Conservation (phyloP, 1,140 invertebrate genomes). For the Idris sp. region DNA sequence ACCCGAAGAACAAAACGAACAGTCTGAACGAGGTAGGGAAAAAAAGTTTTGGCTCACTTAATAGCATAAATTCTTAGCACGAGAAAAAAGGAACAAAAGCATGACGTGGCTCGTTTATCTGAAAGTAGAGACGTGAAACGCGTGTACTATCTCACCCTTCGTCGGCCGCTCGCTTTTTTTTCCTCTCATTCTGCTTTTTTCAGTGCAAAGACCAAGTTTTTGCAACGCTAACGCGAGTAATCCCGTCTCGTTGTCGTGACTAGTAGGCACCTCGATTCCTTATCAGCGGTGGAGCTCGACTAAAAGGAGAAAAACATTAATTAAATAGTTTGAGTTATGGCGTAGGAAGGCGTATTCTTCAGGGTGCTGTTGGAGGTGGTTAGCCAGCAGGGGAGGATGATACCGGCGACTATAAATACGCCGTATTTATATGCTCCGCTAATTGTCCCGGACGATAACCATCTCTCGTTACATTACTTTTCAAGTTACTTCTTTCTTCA, state of each 20-base stretch:
- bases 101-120: conserved; percentile 59
- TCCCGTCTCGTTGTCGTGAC: conserved; percentile 63
- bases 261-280: conserved; percentile 62
- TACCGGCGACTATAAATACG: conserved; percentile 75
- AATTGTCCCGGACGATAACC: conserved; percentile 77
- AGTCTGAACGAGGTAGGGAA: conserved; percentile 4
- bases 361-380: conserved; percentile 52
- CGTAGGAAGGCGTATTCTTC: conserved; percentile 56
- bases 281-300: conserved; percentile 56
- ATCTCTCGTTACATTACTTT: conserved; percentile 76
- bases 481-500: conserved; percentile 69
- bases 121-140: conserved; percentile 60
- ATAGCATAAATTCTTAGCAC: conserved; percentile 53
- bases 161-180: conserved; percentile 35
- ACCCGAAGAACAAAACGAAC: conserved; percentile 20
- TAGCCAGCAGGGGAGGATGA: conserved; percentile 64
- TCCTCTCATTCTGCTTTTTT: conserved; percentile 15
- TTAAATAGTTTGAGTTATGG: conserved; percentile 73
- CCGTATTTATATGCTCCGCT: conserved; percentile 76
- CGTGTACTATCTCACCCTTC: conserved; percentile 62
- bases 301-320: conserved; percentile 70
- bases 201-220: conserved; percentile 53
- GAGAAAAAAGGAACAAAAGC: conserved; percentile 47
- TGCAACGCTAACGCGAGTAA: conserved; percentile 45
- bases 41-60: conserved; percentile 48